Evolutionary conservation across 2,797 vertebrate species (phyloP), one percentile per base, ranked within the genome.

Genomic region (Synanceia verrucosa): DNA sequence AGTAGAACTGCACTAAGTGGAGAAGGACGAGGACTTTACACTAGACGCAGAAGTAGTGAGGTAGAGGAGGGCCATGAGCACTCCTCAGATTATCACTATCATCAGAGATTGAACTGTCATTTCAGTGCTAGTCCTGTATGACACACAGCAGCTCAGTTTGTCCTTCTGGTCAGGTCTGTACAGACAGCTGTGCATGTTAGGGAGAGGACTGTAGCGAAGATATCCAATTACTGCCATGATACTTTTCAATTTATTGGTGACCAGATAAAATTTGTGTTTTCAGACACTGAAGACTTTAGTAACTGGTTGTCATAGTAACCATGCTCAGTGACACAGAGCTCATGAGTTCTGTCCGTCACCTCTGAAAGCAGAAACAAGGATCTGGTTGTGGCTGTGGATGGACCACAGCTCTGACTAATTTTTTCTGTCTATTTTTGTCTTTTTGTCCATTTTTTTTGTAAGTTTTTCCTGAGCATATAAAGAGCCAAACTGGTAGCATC

Each of bases 231-330:
- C 37, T 33, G 31, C 33, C 46, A 26, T 33, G 24, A 36, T 66
- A 23, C 19, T 70, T 55, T 24, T 51, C 31, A 69, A 43, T 74
- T n/a, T 43, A 43, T 14, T 58, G 58, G 13, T 66, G 59, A 57
- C 28, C 31, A 47, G 31, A 57, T 51, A 44, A 50, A 19, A 61
- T 74, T 47, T 41, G 14, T 76, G 71, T 43, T 62, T 62, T 68
- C 58, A 53, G 29, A 76, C 39, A 37, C 3, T 67, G 21, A 12
- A 19, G 37, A 70, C 21, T 16, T 62, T 34, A 50, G 24, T 55
- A 5, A 59, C 52, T 28, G 59, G 83, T 73, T 71, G 55, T 62
- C 81, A 66, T 81, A 41, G 69, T 41, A 75, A 76, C 68, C 33
- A 56, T 33, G 24, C 31, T 81, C 14, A 36, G 12, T 44, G 43